Evolutionary conservation across 92 coral and sea anemone genomes (phyloP).

Genomic region (Phenganax stokvisi): DNA sequence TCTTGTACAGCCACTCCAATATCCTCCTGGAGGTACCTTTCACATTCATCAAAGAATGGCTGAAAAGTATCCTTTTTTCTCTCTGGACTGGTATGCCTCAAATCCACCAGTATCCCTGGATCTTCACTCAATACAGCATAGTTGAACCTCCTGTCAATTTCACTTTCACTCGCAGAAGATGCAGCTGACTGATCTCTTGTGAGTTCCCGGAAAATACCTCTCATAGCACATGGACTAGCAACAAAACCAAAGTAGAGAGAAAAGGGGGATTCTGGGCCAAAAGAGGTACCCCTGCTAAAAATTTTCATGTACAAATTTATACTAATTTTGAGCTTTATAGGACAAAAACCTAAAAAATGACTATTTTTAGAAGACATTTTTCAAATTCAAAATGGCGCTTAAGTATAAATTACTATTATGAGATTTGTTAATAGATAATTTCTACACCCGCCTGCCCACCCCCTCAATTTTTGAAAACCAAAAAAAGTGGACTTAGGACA

Average conservation of each 20-base stretch:
- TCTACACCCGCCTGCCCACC: too few species aligned
- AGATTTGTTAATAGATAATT: too few species aligned
- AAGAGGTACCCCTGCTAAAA: too few species aligned
- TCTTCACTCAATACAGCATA: conserved; percentile 34
- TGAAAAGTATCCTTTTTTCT: conserved; percentile 10
- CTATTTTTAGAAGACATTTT: too few species aligned
- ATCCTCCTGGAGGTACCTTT: conserved; percentile 11
- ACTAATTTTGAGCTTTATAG: too few species aligned
- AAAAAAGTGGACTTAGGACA: too few species aligned
- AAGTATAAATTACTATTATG: too few species aligned
- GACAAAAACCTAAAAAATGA: too few species aligned
- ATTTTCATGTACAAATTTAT: too few species aligned
- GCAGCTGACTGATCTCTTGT: conserved; percentile 18
- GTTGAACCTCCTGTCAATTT: conserved; percentile 32
- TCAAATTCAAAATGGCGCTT: too few species aligned
- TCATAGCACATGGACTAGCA: not conserved
- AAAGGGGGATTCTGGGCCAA: too few species aligned
- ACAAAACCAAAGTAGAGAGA: conserved; percentile 13
- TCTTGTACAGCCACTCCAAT: conserved; percentile 32
- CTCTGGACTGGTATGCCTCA: conserved; percentile 34
- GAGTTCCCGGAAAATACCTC: conserved; percentile 19
- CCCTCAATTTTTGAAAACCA: too few species aligned
- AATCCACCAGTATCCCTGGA: conserved; percentile 24
- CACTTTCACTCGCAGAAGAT: conserved; percentile 11
- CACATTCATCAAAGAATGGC: conserved; percentile 18